Conservation (phyloP, 1,140 invertebrate species). For the Hormaphis cornu region DNA sequence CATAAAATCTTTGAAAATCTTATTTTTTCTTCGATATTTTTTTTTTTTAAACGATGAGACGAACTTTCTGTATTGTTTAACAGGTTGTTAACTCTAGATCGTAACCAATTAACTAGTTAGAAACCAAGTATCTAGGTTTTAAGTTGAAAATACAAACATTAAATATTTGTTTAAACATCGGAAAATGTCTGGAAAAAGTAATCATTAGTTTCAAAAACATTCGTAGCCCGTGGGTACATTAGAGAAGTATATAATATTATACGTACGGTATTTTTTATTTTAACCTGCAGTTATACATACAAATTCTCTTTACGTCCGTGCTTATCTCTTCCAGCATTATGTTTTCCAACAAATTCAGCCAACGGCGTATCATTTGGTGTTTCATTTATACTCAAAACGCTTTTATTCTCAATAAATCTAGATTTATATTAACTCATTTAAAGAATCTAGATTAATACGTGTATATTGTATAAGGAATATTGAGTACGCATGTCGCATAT, state of each 20-base stretch:
- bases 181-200: neutral
- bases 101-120: too few species aligned
- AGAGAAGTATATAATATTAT: conserved; percentile 4
- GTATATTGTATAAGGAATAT: neutral
- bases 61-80: too few species aligned
- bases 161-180: too few species aligned
- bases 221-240: neutral
- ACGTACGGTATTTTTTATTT: conserved; percentile 20
- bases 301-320: neutral
- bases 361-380: conserved; percentile 20
- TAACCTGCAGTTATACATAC: conserved; percentile 16
- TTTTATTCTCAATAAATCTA: conserved; percentile 23
- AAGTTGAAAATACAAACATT: too few species aligned
- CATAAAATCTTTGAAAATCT: too few species aligned
- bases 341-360: conserved; percentile 26
- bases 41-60: too few species aligned
- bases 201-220: conserved; percentile 2
- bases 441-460: neutral
- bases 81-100: too few species aligned
- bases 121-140: too few species aligned
- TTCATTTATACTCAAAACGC: conserved; percentile 14
- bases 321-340: neutral
- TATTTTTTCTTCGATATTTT: too few species aligned
- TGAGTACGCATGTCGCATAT: too few species aligned
- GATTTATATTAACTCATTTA: conserved; percentile 15